These are phyloP conservation scores for Araneus ventricosus DNA, from an alignment of 1,140 invertebrate genomes.

Conservation along the genomic window DNA sequence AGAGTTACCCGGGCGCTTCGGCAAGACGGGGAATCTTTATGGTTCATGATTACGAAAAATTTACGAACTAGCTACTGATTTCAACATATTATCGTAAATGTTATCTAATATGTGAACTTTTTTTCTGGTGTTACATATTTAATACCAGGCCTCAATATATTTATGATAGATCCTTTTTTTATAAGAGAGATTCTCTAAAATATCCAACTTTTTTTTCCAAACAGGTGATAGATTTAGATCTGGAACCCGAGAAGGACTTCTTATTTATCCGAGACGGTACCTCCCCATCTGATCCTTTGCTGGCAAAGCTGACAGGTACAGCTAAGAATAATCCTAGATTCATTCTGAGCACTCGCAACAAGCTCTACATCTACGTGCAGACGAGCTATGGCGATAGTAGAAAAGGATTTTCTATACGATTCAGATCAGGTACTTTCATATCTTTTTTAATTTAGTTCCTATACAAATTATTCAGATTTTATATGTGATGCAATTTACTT, in stretches of 20 bases:
- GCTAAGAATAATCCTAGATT: conserved; percentile 82
- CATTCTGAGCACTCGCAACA: conserved; percentile 93
- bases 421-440: conserved; percentile 84
- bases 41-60: no score
- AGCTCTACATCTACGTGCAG: conserved; percentile 94
- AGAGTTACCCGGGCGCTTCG: no score
- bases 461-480: no score
- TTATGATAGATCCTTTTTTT: neutral
- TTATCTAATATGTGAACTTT: no score
- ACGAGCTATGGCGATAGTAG: conserved; percentile 88
- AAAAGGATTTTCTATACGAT: conserved; percentile 94
- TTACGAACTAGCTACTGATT: no score
- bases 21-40: no score
- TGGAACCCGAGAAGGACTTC: conserved; percentile 92
- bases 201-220: neutral
- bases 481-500: no score
- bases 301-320: conserved; percentile 89
- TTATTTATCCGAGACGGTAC: conserved; percentile 94
- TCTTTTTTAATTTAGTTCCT: neutral
- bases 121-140: no score
- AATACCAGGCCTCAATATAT: no score
- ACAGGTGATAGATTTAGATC: conserved; percentile 89
- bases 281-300: conserved; percentile 90
- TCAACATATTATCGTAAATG: no score
- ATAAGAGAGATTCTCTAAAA: neutral